These are phyloP conservation scores for Smutsia gigantea DNA, from an alignment of 2,797 vertebrate species.

Conservation along the genomic window DNA sequence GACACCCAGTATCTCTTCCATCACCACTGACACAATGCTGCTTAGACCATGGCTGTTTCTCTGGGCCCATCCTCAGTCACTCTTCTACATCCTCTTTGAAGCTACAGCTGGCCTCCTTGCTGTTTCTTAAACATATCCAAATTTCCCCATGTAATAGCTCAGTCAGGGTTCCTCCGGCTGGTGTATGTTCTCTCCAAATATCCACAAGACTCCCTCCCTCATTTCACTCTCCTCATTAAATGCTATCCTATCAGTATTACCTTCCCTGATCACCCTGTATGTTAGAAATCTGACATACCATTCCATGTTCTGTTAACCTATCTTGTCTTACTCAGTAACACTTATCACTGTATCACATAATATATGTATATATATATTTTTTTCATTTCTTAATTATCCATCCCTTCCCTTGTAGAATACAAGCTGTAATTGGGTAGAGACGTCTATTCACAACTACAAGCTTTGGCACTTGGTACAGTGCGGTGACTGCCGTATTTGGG, in stretches of 20 bases:
- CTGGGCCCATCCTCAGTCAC: background rate
- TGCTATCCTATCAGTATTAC: background rate
- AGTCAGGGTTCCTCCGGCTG: background rate
- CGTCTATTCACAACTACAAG: background rate
- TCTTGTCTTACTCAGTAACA: background rate
- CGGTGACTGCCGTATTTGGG: rapidly evolving
- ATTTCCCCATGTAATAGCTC: background rate
- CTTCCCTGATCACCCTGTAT: background rate
- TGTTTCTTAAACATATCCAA: background rate
- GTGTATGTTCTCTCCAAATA: background rate
- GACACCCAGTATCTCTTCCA: background rate
- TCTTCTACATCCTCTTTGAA: background rate
- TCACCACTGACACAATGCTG: background rate
- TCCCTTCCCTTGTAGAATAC: background rate
- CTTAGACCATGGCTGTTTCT: background rate
- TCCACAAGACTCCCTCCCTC: background rate
- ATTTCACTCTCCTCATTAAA: background rate
- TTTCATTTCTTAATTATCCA: background rate
- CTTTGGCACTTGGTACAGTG: background rate
- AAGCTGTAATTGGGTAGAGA: background rate
- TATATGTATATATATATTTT: background rate
- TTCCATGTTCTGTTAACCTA: background rate
- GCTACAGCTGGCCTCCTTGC: background rate
- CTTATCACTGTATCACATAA: background rate
- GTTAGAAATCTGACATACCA: background rate